phyloP scores from a whole-genome alignment of 2,888 invertebrate species.

The Morpho achilles region DNA sequence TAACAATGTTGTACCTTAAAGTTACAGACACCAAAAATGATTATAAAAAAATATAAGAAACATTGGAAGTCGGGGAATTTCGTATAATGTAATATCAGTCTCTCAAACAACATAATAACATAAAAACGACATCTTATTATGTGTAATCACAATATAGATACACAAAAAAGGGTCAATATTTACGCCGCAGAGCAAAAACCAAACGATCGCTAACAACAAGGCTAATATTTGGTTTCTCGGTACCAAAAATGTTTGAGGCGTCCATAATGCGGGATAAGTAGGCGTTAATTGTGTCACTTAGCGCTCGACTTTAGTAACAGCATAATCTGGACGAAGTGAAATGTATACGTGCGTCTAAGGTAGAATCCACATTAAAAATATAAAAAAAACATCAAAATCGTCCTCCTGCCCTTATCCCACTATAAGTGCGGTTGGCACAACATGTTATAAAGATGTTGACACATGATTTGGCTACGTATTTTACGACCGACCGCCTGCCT shows the following conservation, averaged over 20 bases:
- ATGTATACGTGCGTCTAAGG: no score
- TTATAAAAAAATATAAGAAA: no score
- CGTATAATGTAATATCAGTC: background rate
- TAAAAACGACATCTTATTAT: background rate
- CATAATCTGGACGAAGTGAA: slow-evolving; percentile 1
- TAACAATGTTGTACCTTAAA: no score
- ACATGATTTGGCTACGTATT: no score
- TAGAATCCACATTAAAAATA: no score
- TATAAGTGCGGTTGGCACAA: no score
- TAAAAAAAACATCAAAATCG: no score
- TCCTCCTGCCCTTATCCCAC: no score
- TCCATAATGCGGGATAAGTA: slow-evolving; percentile 25
- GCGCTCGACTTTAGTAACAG: slow-evolving; percentile 12
- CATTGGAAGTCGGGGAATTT: background rate
- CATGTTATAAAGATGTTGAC: no score
- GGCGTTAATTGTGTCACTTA: slow-evolving; percentile 27
- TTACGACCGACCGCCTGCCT: no score
- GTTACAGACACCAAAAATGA: no score
- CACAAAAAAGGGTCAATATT: slow-evolving; percentile 6
- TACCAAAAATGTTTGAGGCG: slow-evolving; percentile 15
- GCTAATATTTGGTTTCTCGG: slow-evolving; percentile 5
- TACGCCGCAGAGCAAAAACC: background rate
- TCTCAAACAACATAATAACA: no score
- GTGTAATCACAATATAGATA: slow-evolving; percentile 2
- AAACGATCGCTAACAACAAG: slow-evolving; percentile 8